These are phyloP conservation scores for Clarias platycephalus DNA, from an alignment of 2,797 vertebrate species.

Conservation along the genomic window DNA sequence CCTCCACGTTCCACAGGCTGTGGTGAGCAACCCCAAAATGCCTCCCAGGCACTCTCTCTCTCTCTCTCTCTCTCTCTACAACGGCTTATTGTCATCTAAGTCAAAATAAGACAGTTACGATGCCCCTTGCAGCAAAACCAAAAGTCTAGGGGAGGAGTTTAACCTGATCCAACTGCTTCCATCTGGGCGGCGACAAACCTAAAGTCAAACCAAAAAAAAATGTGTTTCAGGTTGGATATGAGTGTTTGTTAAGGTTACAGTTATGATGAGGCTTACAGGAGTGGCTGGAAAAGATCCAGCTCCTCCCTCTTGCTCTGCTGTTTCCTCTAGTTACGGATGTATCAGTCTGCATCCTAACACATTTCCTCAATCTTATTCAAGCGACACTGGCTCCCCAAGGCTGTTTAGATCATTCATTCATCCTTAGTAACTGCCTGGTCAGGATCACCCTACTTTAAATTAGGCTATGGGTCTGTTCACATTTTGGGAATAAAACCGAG, in stretches of 20 bases:
- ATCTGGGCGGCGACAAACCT: background rate
- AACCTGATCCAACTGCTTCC: background rate
- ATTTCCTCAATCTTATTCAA: background rate
- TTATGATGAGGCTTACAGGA: background rate
- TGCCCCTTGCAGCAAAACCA: background rate
- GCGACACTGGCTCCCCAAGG: background rate
- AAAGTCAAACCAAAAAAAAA: background rate
- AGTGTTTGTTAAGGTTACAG: background rate
- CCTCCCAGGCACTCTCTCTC: constrained; percentile 48
- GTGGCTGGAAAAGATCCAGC: background rate
- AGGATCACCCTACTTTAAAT: background rate
- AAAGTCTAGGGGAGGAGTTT: background rate
- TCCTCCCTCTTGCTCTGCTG: background rate
- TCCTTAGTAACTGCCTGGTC: too few relatives aligned
- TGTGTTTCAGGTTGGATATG: background rate
- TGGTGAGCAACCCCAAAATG: constrained; percentile 51
- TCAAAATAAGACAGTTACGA: background rate
- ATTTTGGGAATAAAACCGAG: background rate
- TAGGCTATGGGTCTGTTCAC: background rate
- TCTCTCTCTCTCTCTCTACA: background rate
- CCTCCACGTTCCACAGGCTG: constrained; percentile 69
- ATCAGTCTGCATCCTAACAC: background rate
- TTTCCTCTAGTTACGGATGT: background rate
- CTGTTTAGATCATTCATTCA: background rate
- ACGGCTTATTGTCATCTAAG: background rate